These are phyloP conservation scores for Rhopalosiphum padi DNA, from an alignment of 1,140 invertebrate species.

Conservation along the genomic window DNA sequence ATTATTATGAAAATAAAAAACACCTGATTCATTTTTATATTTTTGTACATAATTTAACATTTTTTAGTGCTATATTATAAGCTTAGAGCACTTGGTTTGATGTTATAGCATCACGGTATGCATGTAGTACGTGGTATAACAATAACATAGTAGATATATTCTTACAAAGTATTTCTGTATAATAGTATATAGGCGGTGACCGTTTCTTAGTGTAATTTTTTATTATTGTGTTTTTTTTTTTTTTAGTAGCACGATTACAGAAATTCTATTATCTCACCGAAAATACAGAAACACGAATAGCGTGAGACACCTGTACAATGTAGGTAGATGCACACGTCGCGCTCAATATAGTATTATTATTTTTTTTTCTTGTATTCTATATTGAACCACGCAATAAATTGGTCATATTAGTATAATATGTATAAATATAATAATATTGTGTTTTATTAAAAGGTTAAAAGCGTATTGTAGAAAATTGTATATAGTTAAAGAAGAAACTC, in stretches of 20 bases:
- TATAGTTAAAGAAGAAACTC: background rate
- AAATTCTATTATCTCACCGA: background rate
- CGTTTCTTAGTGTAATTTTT: background rate
- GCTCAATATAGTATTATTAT: constrained; percentile 14
- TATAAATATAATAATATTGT: background rate
- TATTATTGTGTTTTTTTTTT: background rate
- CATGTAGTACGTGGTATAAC: background rate
- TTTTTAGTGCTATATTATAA: background rate
- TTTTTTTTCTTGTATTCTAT: background rate
- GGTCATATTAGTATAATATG: background rate
- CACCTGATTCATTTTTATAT: background rate
- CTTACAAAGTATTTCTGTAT: background rate
- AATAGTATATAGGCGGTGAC: background rate
- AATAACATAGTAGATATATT: background rate
- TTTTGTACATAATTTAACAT: background rate
- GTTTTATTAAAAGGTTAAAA: constrained; percentile 14
- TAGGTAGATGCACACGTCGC: background rate
- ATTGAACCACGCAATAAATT: background rate
- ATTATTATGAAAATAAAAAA: no score
- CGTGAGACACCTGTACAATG: constrained; percentile 11
- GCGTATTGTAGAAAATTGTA: background rate
- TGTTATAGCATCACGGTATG: background rate
- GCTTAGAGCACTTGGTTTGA: background rate
- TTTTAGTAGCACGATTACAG: background rate
- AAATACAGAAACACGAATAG: constrained; percentile 3